Percentiles rank a stretch among this genome's conserved stretches.
These are phyloP conservation scores for Argyresthia goedartella DNA, from an alignment of 2,888 invertebrate genomes.

Conservation along the genomic window DNA sequence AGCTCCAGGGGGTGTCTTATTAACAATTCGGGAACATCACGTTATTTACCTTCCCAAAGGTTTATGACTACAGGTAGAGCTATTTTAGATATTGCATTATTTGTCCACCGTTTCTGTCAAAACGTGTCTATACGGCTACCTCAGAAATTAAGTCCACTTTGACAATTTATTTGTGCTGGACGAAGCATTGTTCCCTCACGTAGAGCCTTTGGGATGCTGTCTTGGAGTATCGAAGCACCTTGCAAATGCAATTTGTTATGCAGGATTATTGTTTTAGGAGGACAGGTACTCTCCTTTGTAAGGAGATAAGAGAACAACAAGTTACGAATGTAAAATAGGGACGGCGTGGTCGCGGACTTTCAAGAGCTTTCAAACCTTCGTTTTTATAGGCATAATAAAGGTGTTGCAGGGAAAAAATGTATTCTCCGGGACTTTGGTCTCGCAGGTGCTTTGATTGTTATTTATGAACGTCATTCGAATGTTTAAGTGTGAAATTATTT, in stretches of 20 bases:
- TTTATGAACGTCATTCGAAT: constrained; percentile 26
- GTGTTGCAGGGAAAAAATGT: constrained; percentile 28
- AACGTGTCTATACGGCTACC: constrained; percentile 51
- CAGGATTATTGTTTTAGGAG: constrained; percentile 50
- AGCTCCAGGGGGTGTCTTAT: background rate
- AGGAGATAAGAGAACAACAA: background rate
- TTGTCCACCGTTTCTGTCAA: constrained; percentile 23
- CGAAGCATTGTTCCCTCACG: constrained; percentile 25
- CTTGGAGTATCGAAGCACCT: constrained; percentile 28
- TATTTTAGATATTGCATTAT: background rate
- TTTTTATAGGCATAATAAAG: constrained; percentile 41
- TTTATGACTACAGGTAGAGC: background rate
- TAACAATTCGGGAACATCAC: background rate
- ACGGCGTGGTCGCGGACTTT: constrained; percentile 14
- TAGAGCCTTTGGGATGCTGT: background rate
- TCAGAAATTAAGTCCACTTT: constrained; percentile 40
- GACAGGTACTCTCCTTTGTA: constrained; percentile 49
- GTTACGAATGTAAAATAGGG: constrained; percentile 18
- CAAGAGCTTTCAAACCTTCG: constrained; percentile 32
- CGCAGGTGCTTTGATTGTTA: constrained; percentile 38
- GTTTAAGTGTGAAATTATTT: constrained; percentile 17
- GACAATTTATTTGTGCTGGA: constrained; percentile 30
- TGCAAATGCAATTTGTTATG: constrained; percentile 44
- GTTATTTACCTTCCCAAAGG: background rate
- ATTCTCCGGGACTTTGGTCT: constrained; percentile 34